Evolutionary conservation across 2,113 vertebrate genomes (phyloP).

Genomic region (Tretioscincus oriximinensis): DNA sequence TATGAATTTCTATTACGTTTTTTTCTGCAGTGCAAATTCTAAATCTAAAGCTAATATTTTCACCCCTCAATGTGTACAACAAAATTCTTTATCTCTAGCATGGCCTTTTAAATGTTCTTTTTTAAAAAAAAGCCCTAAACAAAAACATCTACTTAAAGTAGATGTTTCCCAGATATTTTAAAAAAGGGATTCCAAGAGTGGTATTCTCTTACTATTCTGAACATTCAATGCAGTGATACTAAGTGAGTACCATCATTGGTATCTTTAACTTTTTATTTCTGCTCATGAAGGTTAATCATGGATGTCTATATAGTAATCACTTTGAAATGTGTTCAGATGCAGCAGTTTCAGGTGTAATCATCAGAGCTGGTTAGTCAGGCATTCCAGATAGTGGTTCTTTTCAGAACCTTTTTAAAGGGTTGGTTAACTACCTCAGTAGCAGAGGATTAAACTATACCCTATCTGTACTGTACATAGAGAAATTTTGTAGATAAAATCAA

Average conservation of each 20-base stretch:
- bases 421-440: constrained; percentile 95
- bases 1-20: constrained; percentile 88
- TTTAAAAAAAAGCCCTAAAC: constrained; percentile 66
- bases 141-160: constrained; percentile 80
- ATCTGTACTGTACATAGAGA: constrained; percentile 99
- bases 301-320: constrained; percentile 87
- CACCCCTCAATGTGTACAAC: constrained; percentile 80
- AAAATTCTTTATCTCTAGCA: constrained; percentile 84
- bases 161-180: constrained; percentile 76
- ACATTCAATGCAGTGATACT: constrained; percentile 78
- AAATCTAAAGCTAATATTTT: constrained; percentile 85
- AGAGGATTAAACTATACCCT: constrained; percentile 99
- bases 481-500: constrained; percentile 99
- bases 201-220: constrained; percentile 78
- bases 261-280: constrained; percentile 80
- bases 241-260: constrained; percentile 77
- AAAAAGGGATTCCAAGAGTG: constrained; percentile 80
- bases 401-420: constrained; percentile 99
- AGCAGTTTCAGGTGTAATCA: constrained; percentile 99
- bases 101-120: constrained; percentile 82
- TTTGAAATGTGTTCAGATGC: constrained; percentile 93
- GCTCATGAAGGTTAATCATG: constrained; percentile 93
- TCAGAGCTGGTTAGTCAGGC: constrained; percentile 99
- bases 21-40: constrained; percentile 88
- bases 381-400: constrained; percentile 99